phyloP scores from a whole-genome alignment of 2,888 invertebrate genomes.

The Halictus quadricinctus region DNA sequence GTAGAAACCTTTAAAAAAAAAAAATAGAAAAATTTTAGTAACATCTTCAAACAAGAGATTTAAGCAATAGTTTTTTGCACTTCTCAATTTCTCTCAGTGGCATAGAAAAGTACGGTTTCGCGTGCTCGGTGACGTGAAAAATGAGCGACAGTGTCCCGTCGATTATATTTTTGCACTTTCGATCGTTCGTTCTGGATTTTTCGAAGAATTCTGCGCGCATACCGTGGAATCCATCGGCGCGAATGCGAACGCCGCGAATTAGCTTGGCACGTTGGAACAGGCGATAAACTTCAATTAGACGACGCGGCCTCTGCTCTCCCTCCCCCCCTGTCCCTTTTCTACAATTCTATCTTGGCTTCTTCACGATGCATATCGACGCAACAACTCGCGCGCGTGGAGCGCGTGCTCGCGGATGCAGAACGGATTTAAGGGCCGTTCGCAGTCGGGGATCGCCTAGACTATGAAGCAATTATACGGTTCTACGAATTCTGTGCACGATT shows the following conservation, averaged over 20 bases:
- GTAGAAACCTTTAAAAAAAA: too few relatives aligned
- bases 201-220: neutral
- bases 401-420: constrained; percentile 69
- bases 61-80: too few relatives aligned
- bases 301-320: constrained; percentile 25
- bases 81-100: too few relatives aligned
- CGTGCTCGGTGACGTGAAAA: neutral
- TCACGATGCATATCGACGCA: constrained; percentile 44
- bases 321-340: neutral
- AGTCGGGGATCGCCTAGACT: constrained; percentile 56
- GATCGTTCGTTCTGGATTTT: neutral
- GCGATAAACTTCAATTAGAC: constrained; percentile 70
- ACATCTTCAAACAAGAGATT: too few relatives aligned
- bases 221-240: constrained; percentile 23
- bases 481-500: constrained; percentile 73
- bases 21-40: too few relatives aligned
- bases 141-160: neutral
- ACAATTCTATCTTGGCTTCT: constrained; percentile 23
- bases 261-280: constrained; percentile 38
- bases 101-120: too few relatives aligned
- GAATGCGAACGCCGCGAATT: constrained; percentile 34
- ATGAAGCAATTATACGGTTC: constrained; percentile 78
- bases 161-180: neutral
- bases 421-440: constrained; percentile 67
- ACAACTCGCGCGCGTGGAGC: constrained; percentile 35